A percentile compares a stretch with the other conserved stretches of the same genome.
Evolutionary conservation across 2,888 invertebrate species (phyloP).

Genomic region (Allygus modestus): DNA sequence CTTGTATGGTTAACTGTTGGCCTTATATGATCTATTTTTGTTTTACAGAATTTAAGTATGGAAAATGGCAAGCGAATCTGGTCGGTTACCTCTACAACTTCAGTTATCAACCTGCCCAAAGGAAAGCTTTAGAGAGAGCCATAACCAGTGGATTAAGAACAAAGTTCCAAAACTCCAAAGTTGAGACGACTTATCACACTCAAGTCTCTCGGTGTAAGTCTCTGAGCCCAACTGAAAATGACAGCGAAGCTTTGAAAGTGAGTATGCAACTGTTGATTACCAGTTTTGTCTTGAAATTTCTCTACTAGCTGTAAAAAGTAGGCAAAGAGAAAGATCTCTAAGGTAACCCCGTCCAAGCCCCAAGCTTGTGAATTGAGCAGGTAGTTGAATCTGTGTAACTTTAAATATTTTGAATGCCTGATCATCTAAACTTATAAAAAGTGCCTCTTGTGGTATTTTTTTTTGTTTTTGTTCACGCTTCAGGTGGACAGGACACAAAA

Average conservation of each 20-base stretch:
- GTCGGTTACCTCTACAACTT: constrained; percentile 20
- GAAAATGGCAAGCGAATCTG: constrained; percentile 20
- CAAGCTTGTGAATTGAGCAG: not conserved
- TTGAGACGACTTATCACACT: constrained; percentile 7
- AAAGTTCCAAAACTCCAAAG: constrained; percentile 4
- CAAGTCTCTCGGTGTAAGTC: not conserved
- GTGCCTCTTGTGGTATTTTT: too few relatives aligned
- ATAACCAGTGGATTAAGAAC: constrained; percentile 3
- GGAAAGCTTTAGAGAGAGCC: not conserved
- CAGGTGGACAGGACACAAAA: too few relatives aligned
- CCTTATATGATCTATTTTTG: too few relatives aligned
- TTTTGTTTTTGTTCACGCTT: too few relatives aligned
- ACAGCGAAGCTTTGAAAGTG: constrained; percentile 10
- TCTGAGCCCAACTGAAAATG: constrained; percentile 38
- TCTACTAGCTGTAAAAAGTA: not conserved
- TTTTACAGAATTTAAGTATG: constrained; percentile 8
- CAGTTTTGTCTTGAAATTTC: not conserved
- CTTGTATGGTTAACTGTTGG: too few relatives aligned
- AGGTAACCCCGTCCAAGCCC: not conserved
- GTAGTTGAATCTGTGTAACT: too few relatives aligned
- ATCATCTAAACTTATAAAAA: too few relatives aligned
- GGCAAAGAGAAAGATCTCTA: not conserved
- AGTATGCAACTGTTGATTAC: not conserved
- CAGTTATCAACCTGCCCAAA: constrained; percentile 26
- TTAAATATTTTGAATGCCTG: too few relatives aligned